Evolutionary conservation across 37 sponge, comb jelly and placozoan species (phyloP).

Genomic region (Halisarca cf. caerulea): DNA sequence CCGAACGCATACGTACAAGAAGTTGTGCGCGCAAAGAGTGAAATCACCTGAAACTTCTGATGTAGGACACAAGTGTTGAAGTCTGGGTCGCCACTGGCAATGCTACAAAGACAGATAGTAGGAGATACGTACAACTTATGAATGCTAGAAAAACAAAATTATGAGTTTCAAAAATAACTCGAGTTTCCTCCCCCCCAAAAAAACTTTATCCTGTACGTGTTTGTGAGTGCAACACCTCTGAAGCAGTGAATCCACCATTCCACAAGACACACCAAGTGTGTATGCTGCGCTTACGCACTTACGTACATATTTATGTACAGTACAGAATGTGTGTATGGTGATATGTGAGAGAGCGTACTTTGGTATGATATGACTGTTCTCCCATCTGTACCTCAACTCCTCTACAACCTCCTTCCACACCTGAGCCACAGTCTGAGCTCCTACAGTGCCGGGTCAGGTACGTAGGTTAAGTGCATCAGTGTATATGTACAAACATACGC

Average conservation of each 20-base stretch:
- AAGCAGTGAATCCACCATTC: too few relatives aligned
- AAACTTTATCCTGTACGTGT: too few relatives aligned
- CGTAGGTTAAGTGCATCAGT: background rate
- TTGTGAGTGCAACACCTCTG: too few relatives aligned
- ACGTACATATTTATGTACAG: too few relatives aligned
- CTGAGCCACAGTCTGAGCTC: constrained; percentile 62
- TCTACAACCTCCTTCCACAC: constrained; percentile 83
- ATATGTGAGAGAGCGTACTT: constrained; percentile 38
- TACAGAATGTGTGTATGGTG: constrained; percentile 7
- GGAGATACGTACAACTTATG: too few relatives aligned
- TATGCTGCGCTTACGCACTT: too few relatives aligned
- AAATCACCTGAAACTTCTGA: constrained; percentile 83
- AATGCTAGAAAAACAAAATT: too few relatives aligned
- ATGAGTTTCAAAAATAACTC: too few relatives aligned
- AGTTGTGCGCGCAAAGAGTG: background rate
- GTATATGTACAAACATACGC: too few relatives aligned
- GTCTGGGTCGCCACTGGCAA: constrained; percentile 67
- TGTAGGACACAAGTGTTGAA: constrained; percentile 74
- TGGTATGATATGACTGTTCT: constrained; percentile 58
- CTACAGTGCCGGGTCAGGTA: constrained; percentile 32
- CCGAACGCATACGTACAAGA: background rate
- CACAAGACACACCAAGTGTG: too few relatives aligned
- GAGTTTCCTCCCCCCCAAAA: too few relatives aligned
- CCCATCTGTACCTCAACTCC: constrained; percentile 88
- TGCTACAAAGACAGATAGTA: too few relatives aligned